Base-by-base conservation (phyloP, 1,140 invertebrate genomes). In the Orius insidiosus region DNA sequence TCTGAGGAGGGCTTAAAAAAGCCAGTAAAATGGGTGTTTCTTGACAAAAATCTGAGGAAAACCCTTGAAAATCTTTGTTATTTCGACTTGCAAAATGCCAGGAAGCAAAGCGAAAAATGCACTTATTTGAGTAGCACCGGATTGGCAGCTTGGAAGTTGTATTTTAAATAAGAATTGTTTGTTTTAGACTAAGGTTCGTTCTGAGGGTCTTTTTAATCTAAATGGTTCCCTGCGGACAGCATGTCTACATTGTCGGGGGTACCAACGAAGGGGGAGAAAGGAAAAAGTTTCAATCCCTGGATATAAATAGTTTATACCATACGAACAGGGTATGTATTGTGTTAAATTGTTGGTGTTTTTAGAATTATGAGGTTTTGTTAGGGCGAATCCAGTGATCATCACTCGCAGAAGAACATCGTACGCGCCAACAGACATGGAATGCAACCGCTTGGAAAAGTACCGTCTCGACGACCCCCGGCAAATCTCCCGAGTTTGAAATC, bases 381-480 rank as follows among this genome's bases (percentile, higher is more conserved):
- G 84, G 85, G 85, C 60, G 85, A 93, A 71, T 78, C 78, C 66
- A 80, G 75, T 60, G 83, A 87, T 68, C 79, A 81, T 60, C 79
- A 80, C 58, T 78, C 80, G 63, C 80, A 83, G 59, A 86, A 85
- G 70, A 87, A 80, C 68, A 77, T 84, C 70, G 75, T 74, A 70
- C n/a, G n/a, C n/a, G 76, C 76, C 36, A 80, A 84, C 64, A 92
- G 93, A 84, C 87, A 94, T 93, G 90, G 90, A 75, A 86, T 95
- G 78, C 89, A 94, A 84, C 87, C 77, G 70, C 78, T 96, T 78
- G 89, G 90, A 71, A 95, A 94, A 80, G 86, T 95, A 68, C 86
- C 85, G 64, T 85, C 78, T 66, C 80, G 90, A 67, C 81, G 90
- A 65, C 85, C 88, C 68, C 92, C 92, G 67, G 88, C 86, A 62